Evolutionary conservation across 1,140 invertebrate species (phyloP), one percentile per base, ranked within the genome.

Genomic region (Muscidifurax raptorellus): DNA sequence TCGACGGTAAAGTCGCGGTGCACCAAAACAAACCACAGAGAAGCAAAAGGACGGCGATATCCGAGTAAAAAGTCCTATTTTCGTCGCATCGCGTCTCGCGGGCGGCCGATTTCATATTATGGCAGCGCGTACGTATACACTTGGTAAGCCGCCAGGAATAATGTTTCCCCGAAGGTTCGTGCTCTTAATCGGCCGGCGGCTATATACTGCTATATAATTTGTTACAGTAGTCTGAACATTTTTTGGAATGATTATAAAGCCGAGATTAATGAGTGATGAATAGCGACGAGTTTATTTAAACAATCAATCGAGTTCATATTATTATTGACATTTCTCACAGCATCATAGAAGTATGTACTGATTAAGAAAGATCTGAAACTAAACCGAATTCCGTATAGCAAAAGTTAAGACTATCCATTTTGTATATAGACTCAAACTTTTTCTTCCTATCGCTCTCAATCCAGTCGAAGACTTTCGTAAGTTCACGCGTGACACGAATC

Each of bases 71-170:
- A 84, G 27, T 80, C 5, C 83, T 80, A 84, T 84, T 84, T 84
- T 74, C 77, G 52, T 83, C 72, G 22, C 27, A 69, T 66, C 18
- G 27, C 10, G n/a, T 74, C 13, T 59, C 25, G 28, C 36, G 25
- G 40, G 1, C 66, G 36, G 30, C 59, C 2, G 18, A 83, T 77
- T 76, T 83, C 52, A 44, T 30, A 83, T 76, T 75, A 40, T 82
- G 28, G 7, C 36, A 64, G 9, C 25, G 67, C 44, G 30, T 69
- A 71, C n/a, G n/a, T 36, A 15, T 44, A 47, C 27, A 71, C 36
- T 72, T 88, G 80, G 82, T 81, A 27, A 47, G 22, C 1, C 22
- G 86, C 86, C 77, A 88, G 86, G 67, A 86, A 87, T 86, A 87
- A 86, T 86, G 80, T 86, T 87, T 87, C 75, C 82, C 69, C 75